Conservation (phyloP, 2,888 invertebrate species). For the Caenorhabditis sp. region DNA sequence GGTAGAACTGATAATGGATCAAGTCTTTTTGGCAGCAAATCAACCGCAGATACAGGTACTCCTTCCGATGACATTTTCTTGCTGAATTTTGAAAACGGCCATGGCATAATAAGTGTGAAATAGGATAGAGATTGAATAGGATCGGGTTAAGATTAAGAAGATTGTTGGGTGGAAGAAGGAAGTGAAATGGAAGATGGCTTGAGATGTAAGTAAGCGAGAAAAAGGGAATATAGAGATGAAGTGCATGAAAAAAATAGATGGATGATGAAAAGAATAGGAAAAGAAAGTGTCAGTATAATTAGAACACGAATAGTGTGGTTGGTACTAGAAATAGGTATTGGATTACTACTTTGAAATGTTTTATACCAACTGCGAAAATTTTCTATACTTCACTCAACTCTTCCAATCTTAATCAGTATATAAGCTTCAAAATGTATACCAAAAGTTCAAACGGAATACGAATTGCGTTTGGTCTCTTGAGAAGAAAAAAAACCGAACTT, state of each 20-base stretch:
- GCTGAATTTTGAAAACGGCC: neutral
- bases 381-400: neutral
- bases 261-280: neutral
- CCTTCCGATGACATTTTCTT: neutral
- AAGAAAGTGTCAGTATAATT: neutral
- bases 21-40: neutral
- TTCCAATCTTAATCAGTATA: neutral
- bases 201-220: neutral
- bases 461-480: no score
- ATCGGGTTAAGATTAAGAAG: neutral
- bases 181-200: neutral
- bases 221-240: constrained; percentile 6
- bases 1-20: constrained; percentile 44
- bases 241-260: constrained; percentile 6
- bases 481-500: no score
- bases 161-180: neutral
- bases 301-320: neutral
- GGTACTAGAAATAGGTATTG: neutral
- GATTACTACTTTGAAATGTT: neutral
- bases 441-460: no score
- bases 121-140: neutral
- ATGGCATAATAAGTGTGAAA: neutral
- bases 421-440: no score
- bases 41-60: neutral
- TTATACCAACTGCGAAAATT: neutral